Base-by-base conservation (phyloP, 2,888 invertebrate genomes). In the Polyploca ridens region DNA sequence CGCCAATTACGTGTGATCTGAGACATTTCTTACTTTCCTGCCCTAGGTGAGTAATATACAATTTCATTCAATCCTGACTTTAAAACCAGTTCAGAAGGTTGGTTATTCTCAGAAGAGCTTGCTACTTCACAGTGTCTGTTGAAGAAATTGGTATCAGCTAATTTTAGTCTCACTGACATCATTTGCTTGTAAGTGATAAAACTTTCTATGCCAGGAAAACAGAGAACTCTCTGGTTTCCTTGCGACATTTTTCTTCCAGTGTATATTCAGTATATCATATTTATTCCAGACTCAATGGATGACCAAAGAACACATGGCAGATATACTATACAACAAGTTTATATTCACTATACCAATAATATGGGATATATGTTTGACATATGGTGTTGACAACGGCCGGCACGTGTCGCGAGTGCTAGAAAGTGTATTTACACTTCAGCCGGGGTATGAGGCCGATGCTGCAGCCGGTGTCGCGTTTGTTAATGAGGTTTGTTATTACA, bases 311-410 rank as follows among this genome's bases (percentile, higher is more conserved):
- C 95, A 95, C 65, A 96, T 97, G 90, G 96, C 96, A 0, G 94
- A 95, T 7, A 80, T 97, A n/a, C 83, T 98, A 62, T 98, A 98
- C 85, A 95, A 97, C 68, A 96, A 97, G 74, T 97, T 96, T 86
- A 91, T 98, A 70, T 96, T 98, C 77, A 97, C 98, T n/a, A 94
- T 98, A 70, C 97, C 98, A 0, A 96, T 97, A 80, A 87, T 98
- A 63, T 96, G 97, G 90, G 98, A 98, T 83, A 85, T 98, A 13
- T 96, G 97, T 79, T 94, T 96, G 57, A 91, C 97, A 10, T 97
- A 97, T 75, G 97, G 97, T 0, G 93, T 94, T 61, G 95, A 95
- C 62, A 97, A 98, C 80, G 78, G 89, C 0, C 79, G 84, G 1
- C 91, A 96, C 58, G 90, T 98, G 14, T 85, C 93, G 0, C 95